These are phyloP conservation scores for Maniola jurtina DNA, from an alignment of 1,140 invertebrate species.

Conservation along the genomic window DNA sequence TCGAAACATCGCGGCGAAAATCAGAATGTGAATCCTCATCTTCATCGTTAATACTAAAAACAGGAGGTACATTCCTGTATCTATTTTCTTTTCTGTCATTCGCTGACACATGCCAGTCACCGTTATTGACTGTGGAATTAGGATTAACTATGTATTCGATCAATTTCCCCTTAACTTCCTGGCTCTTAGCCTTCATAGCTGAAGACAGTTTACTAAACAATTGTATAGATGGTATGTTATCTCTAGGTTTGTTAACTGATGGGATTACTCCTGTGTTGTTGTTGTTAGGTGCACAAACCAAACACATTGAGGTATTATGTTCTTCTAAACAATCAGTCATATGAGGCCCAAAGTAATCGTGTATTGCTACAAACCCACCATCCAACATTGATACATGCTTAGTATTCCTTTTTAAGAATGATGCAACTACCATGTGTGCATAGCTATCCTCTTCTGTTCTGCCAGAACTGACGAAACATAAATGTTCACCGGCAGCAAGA, in stretches of 20 bases:
- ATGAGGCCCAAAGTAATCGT: constrained; percentile 90
- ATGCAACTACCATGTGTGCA: constrained; percentile 98
- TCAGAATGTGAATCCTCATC: constrained; percentile 83
- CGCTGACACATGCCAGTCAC: constrained; percentile 89
- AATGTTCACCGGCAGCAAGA: constrained; percentile 95
- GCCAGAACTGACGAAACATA: constrained; percentile 98
- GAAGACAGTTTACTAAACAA: constrained; percentile 88
- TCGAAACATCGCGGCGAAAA: constrained; percentile 46
- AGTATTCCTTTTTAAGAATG: constrained; percentile 96
- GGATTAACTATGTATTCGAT: constrained; percentile 97
- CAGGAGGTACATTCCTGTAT: constrained; percentile 93
- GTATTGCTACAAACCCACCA: constrained; percentile 95
- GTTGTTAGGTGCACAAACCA: constrained; percentile 86
- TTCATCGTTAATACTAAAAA: constrained; percentile 97
- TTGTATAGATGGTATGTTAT: constrained; percentile 80
- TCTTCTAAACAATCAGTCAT: constrained; percentile 89
- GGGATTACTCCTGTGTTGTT: constrained; percentile 66
- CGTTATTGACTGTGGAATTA: constrained; percentile 79
- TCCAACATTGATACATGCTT: constrained; percentile 95
- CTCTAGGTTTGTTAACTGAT: constrained; percentile 50
- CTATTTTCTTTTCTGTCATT: constrained; percentile 91
- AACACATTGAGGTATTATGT: constrained; percentile 87
- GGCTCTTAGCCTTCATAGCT: constrained; percentile 93
- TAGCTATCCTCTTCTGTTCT: constrained; percentile 97
- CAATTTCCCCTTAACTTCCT: constrained; percentile 94